Conservation (phyloP, 1,140 invertebrate genomes). For the Triops cancriformis region DNA sequence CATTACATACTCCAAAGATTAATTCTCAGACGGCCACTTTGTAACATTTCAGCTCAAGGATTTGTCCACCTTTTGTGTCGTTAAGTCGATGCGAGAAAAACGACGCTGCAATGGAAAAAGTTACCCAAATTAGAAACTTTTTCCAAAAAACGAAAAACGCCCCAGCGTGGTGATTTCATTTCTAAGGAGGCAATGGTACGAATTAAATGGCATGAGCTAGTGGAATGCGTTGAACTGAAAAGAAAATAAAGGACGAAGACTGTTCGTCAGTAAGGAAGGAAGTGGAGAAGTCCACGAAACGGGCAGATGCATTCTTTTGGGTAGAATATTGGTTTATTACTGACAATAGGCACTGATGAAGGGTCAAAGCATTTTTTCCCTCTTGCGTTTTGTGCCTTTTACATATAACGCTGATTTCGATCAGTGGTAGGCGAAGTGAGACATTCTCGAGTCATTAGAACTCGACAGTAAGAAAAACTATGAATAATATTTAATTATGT, state of each 20-base stretch:
- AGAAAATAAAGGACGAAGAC: not conserved
- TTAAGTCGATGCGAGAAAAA: not conserved
- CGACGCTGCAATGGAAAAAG: not conserved
- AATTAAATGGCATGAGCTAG: not conserved
- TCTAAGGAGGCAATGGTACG: not conserved
- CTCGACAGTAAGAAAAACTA: not conserved
- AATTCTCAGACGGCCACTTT: not conserved
- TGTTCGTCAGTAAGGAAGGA: not conserved
- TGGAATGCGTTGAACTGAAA: not conserved
- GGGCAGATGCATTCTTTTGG: not conserved
- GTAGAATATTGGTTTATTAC: not conserved
- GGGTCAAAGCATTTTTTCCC: not conserved
- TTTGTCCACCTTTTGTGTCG: not conserved
- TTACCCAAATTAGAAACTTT: not conserved
- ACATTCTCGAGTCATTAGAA: not conserved
- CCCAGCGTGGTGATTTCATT: not conserved
- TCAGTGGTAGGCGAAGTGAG: not conserved
- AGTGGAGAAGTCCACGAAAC: not conserved
- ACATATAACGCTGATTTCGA: not conserved
- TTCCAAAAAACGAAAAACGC: not conserved
- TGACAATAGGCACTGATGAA: not conserved
- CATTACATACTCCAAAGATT: not conserved
- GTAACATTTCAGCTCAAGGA: not conserved
- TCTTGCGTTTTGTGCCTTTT: not conserved
- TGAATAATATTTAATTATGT: slow-evolving; percentile 8